phyloP scores from a whole-genome alignment of 2,113 vertebrate genomes.

The Toxotes chatareus region DNA sequence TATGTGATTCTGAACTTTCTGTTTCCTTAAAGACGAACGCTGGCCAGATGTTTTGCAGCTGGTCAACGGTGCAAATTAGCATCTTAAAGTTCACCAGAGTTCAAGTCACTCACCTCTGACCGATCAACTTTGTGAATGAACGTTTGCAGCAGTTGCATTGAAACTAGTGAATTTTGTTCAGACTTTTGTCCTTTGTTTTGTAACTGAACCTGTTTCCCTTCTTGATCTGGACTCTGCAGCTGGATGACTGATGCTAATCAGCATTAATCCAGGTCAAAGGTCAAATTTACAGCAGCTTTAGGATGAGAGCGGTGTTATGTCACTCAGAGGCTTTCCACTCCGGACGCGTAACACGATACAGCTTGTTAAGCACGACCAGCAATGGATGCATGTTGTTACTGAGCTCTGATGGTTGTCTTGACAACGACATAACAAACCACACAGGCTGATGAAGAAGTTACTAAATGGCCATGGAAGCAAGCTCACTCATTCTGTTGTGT shows the following conservation, averaged over 20 bases:
- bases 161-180: too few species aligned
- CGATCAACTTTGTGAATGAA: too few species aligned
- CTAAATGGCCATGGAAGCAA: not conserved
- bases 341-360: conserved; percentile 25
- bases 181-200: not conserved
- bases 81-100: too few species aligned
- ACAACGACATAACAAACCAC: conserved; percentile 46
- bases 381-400: not conserved
- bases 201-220: conserved; percentile 13
- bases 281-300: conserved; percentile 35
- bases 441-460: not conserved
- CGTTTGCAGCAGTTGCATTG: too few species aligned
- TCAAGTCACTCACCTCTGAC: too few species aligned
- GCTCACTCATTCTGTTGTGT: not conserved
- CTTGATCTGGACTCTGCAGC: not conserved
- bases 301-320: conserved; percentile 28
- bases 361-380: conserved; percentile 7
- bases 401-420: conserved; percentile 12
- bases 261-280: conserved; percentile 38
- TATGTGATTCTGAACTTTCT: too few species aligned
- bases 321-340: conserved; percentile 34
- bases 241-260: conserved; percentile 22
- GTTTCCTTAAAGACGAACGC: too few species aligned
- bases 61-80: too few species aligned
- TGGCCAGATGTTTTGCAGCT: too few species aligned